Evolutionary conservation across 2,797 vertebrate species (phyloP).

Genomic region (Ispidina picta): DNA sequence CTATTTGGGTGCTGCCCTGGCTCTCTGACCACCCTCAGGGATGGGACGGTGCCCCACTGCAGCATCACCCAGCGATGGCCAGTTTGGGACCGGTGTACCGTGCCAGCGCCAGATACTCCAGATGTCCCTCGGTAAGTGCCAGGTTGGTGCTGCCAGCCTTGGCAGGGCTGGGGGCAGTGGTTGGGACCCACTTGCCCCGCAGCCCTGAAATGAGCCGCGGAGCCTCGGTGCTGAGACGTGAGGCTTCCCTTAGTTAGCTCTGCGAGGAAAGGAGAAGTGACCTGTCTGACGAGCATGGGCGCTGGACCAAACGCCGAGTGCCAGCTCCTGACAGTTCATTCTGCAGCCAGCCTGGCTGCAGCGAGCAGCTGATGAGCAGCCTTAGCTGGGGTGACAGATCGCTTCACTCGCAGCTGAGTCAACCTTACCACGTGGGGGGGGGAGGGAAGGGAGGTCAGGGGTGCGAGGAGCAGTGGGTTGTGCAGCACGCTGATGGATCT

Average conservation of each 20-base stretch:
- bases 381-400: background rate
- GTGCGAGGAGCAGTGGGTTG: accelerated
- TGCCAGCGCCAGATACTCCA: background rate
- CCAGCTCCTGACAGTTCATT: background rate
- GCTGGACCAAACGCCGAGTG: background rate
- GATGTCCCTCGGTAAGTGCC: background rate
- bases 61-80: accelerated
- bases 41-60: accelerated
- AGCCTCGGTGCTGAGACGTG: accelerated
- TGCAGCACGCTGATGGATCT: background rate
- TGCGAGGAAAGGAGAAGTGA: background rate
- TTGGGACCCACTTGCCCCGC: background rate
- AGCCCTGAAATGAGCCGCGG: background rate
- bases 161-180: background rate
- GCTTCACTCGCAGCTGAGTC: background rate
- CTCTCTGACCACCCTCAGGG: background rate
- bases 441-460: background rate
- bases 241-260: background rate
- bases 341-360: background rate
- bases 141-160: background rate
- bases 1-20: background rate
- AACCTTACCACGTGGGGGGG: background rate
- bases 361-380: background rate
- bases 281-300: background rate
- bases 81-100: accelerated